Evolutionary conservation across 2,113 vertebrate species (phyloP).

Genomic region (Colistium nudipinnis): DNA sequence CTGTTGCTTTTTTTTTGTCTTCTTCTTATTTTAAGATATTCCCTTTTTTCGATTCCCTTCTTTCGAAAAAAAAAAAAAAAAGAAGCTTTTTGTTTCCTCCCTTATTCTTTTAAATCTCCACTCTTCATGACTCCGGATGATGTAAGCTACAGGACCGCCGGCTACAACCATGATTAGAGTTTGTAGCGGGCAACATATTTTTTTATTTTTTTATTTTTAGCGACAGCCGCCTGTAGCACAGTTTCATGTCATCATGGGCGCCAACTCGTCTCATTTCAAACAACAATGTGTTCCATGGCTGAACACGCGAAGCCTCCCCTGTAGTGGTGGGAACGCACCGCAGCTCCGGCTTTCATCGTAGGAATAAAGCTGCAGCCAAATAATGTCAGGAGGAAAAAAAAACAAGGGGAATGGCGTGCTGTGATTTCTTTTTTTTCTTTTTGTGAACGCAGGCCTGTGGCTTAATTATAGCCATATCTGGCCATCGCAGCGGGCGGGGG

Average conservation of each 20-base stretch:
- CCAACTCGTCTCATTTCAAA: conserved; percentile 45
- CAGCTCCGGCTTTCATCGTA: conserved; percentile 45
- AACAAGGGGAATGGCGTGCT: background rate
- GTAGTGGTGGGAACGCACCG: conserved; percentile 47
- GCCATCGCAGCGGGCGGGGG: conserved; percentile 43
- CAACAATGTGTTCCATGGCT: conserved; percentile 44
- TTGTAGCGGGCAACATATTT: conserved; percentile 32
- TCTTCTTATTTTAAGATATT: too few species aligned
- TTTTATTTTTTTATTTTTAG: too few species aligned
- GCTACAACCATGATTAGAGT: conserved; percentile 33
- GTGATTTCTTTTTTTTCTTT: conserved; percentile 20
- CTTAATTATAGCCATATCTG: conserved; percentile 53
- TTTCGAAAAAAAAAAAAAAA: too few species aligned
- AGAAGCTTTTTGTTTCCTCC: too few species aligned
- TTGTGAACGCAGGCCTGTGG: conserved; percentile 21
- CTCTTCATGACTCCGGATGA: too few species aligned
- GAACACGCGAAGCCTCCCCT: conserved; percentile 45
- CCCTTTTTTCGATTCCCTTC: too few species aligned
- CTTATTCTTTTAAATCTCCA: too few species aligned
- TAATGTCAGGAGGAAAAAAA: conserved; percentile 4
- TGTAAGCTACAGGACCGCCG: background rate
- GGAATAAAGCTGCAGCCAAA: conserved; percentile 39
- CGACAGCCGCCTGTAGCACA: background rate
- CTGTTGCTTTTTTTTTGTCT: too few species aligned
- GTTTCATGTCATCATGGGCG: conserved; percentile 26